These are phyloP conservation scores for Amblyopsis rosae DNA, from an alignment of 2,113 vertebrate species.

Conservation along the genomic window DNA sequence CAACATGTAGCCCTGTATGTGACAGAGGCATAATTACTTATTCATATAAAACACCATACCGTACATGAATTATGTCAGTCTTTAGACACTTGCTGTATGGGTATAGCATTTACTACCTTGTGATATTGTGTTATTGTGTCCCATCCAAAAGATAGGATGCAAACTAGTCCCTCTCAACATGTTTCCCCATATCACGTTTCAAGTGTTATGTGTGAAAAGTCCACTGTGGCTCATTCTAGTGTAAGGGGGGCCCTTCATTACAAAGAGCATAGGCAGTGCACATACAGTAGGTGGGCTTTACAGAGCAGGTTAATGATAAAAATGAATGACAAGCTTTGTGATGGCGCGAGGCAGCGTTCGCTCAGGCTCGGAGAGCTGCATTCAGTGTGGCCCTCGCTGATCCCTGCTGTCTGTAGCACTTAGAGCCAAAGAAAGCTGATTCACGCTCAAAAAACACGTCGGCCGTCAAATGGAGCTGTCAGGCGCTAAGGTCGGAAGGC, in stretches of 20 bases:
- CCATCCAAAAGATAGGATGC: too few relatives aligned
- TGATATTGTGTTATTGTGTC: too few relatives aligned
- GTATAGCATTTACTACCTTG: too few relatives aligned
- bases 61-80: too few relatives aligned
- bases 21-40: too few relatives aligned
- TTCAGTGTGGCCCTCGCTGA: conserved; percentile 72
- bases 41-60: too few relatives aligned
- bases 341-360: conserved; percentile 65
- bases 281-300: conserved; percentile 36
- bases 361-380: conserved; percentile 58
- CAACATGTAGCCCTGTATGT: too few relatives aligned
- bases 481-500: conserved; percentile 70
- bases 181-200: too few relatives aligned
- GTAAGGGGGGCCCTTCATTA: not conserved
- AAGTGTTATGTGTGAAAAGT: too few relatives aligned
- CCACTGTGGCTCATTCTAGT: not conserved
- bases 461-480: conserved; percentile 74
- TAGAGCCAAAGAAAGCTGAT: conserved; percentile 71
- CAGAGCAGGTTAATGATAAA: conserved; percentile 55
- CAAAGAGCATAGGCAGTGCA: conserved; percentile 19
- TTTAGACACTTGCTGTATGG: too few relatives aligned
- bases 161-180: too few relatives aligned
- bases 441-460: conserved; percentile 72
- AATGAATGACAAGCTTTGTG: conserved; percentile 69
- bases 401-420: conserved; percentile 72